Base-by-base conservation (phyloP, 2,888 invertebrate species). In the Oligia latruncula region DNA sequence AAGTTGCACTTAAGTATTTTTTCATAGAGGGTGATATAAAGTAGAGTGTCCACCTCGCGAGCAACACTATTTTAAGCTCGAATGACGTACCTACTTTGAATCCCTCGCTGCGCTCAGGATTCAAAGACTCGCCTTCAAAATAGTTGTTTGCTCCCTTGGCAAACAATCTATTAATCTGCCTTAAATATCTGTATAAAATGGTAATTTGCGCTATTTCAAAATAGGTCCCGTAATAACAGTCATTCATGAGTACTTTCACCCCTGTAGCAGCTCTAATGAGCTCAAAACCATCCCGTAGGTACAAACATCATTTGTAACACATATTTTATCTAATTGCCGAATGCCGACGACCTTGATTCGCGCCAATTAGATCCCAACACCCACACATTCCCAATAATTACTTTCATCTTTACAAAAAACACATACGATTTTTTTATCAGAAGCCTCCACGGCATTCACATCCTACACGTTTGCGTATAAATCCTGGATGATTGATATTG, bases 401-500 rank as follows among this genome's bases (percentile, higher is more conserved):
- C 40, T 60, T 74, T 86, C 77, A 71, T 49, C 55, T 65, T 74
- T 20, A 40, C 13, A 72, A 58, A 70, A 67, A 74, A 84, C 77
- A 58, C n/a, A n/a, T 40, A 4, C 15, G 0, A 1, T 35, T 55
- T 71, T 72, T 74, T 73, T 43, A 77, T 72, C 67, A 77, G 40
- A 46, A 74, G 29, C 62, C 70, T 73, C 70, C n/a, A 60, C 29
- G 52, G 58, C 17, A 68, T 76, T 71, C 78, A 66, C 8, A 72
- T 67, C 35, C 13, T 58, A 71, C 43, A 55, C 78, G 55, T 74
- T 73, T 66, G 43, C 74, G 43, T 71, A 80, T 71, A 81, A 87
- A 85, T 79, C 77, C 81, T 49, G 70, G 62, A 78, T 87, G 88
- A 88, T 89, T 87, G 89, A 88, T 87, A 75, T 75, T 78, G 76